Conservation (phyloP, 2,888 invertebrate genomes). For the Galeruca laticollis region DNA sequence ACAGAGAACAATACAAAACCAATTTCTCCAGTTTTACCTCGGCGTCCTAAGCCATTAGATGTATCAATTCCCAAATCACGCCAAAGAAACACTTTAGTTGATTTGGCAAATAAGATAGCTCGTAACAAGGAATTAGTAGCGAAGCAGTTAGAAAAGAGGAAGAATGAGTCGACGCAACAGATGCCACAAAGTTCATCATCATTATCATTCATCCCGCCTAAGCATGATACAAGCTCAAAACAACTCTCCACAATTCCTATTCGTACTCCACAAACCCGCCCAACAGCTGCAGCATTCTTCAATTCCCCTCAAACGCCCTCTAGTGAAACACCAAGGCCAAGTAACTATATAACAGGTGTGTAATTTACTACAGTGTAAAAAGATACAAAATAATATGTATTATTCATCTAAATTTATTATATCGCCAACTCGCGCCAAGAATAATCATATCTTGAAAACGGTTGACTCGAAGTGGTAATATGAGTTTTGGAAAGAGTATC, state of each 20-base stretch:
- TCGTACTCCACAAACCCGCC: neutral
- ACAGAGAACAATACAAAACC: neutral
- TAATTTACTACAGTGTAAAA: neutral
- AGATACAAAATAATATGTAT: too few species aligned
- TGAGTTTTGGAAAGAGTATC: too few species aligned
- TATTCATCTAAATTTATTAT: too few species aligned
- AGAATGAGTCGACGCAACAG: neutral
- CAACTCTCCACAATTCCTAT: neutral
- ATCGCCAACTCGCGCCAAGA: too few species aligned
- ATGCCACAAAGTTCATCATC: neutral
- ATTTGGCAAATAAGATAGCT: conserved; percentile 14
- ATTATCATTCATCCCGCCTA: neutral
- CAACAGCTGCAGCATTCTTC: neutral
- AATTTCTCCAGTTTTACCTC: neutral
- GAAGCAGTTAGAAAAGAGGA: neutral
- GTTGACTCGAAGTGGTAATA: too few species aligned
- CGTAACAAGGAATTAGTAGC: conserved; percentile 10
- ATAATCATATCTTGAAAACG: too few species aligned
- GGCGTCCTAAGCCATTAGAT: neutral
- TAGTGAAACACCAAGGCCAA: neutral
- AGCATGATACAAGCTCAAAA: neutral
- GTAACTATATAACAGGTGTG: neutral
- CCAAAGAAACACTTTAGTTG: neutral
- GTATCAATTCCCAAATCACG: neutral
- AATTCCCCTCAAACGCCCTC: neutral